These are phyloP conservation scores for Nannospalax galili DNA, from an alignment of 2,113 vertebrate genomes.

Conservation along the genomic window DNA sequence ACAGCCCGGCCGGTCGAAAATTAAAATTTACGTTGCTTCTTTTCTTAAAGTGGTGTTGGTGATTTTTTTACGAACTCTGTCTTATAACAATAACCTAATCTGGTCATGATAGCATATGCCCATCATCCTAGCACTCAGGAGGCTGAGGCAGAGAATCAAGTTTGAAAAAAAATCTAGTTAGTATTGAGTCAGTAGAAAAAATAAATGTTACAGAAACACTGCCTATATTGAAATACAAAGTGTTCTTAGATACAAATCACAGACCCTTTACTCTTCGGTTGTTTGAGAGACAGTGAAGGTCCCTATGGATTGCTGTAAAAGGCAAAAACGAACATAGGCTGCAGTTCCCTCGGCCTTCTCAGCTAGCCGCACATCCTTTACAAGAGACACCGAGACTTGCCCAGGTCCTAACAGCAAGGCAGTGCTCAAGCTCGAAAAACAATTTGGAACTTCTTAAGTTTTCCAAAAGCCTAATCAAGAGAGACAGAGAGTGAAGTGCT, in stretches of 20 bases:
- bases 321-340: neutral
- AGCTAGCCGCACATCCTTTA: neutral
- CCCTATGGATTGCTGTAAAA: neutral
- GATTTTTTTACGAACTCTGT: too few species aligned
- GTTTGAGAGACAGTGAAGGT: neutral
- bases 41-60: too few species aligned
- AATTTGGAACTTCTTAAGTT: conserved; percentile 48
- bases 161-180: neutral
- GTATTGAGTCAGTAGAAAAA: conserved; percentile 32
- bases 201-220: conserved; percentile 16
- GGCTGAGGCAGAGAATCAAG: neutral
- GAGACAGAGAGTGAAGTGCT: conserved; percentile 12
- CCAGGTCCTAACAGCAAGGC: neutral
- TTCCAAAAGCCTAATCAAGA: conserved; percentile 50
- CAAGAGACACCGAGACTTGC: neutral
- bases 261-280: neutral
- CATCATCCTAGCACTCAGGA: neutral
- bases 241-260: neutral
- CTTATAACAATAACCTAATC: too few species aligned
- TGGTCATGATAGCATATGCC: neutral
- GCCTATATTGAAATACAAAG: neutral
- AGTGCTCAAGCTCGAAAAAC: conserved; percentile 47
- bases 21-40: too few species aligned
- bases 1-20: too few species aligned
- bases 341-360: neutral